A percentile compares a stretch with the other conserved stretches of the same genome.
phyloP scores from a whole-genome alignment of 2,797 vertebrate genomes.

The Dermochelys coriacea region DNA sequence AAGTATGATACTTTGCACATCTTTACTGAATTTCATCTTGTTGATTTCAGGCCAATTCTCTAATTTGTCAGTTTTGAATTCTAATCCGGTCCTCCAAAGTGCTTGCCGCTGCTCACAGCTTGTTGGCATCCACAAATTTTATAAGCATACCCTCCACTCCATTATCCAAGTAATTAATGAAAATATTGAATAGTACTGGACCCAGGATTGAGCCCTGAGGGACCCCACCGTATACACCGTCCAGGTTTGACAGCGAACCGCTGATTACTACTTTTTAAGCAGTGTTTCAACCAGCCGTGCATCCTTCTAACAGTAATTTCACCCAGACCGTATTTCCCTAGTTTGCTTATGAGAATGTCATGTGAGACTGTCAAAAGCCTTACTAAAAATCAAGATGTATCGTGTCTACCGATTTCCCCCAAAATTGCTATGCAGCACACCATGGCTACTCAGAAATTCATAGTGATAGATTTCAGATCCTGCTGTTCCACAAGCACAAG shows the following conservation, averaged over 20 bases:
- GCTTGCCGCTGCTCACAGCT: background rate
- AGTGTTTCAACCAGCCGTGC: background rate
- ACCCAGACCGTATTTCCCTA: background rate
- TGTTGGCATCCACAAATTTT: background rate
- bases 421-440: background rate
- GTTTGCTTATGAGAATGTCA: background rate
- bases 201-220: background rate
- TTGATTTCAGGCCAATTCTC: background rate
- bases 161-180: background rate
- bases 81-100: background rate
- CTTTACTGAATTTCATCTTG: background rate
- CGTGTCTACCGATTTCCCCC: accelerated
- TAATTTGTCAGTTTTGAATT: background rate
- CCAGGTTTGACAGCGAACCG: background rate
- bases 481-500: constrained; percentile 7
- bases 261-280: background rate
- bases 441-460: background rate
- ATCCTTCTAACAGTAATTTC: background rate
- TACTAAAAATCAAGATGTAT: background rate
- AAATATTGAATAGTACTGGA: background rate
- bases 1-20: background rate
- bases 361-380: background rate
- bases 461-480: background rate
- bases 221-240: background rate
- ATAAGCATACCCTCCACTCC: background rate